Conservation (phyloP, 2,113 vertebrate species). For the Paratilapia polleni region DNA sequence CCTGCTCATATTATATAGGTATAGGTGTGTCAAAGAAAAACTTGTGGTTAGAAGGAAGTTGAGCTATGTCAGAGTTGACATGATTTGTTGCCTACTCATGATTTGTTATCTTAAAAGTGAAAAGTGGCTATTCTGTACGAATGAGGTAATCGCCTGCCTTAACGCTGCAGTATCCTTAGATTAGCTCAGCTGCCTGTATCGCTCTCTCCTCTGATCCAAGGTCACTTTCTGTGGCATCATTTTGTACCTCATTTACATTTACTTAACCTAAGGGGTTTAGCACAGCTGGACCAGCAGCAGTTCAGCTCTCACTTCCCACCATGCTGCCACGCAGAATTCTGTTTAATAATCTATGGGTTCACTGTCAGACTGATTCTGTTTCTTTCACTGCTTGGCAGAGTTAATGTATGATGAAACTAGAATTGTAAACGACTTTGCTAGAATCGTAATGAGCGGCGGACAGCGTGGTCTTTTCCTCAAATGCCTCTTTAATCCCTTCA, state of each 20-base stretch:
- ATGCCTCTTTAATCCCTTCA: slow-evolving; percentile 66
- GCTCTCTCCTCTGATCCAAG: slow-evolving; percentile 30
- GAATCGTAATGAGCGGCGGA: slow-evolving; percentile 52
- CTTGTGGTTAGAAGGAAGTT: background rate
- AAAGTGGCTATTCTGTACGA: background rate
- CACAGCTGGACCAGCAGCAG: slow-evolving; percentile 57
- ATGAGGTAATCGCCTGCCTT: slow-evolving; percentile 2
- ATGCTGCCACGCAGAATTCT: background rate
- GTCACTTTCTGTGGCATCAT: slow-evolving; percentile 45
- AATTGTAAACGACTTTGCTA: slow-evolving; percentile 52
- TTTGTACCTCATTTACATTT: slow-evolving; percentile 60
- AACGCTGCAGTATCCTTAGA: background rate
- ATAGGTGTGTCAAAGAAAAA: too few species aligned
- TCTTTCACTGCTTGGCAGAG: slow-evolving; percentile 13
- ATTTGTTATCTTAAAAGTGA: slow-evolving; percentile 3
- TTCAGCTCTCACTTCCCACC: background rate
- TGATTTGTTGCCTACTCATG: background rate
- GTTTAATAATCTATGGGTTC: slow-evolving; percentile 30
- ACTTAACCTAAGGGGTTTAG: slow-evolving; percentile 34
- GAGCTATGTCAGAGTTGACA: background rate
- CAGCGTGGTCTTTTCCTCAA: slow-evolving; percentile 61
- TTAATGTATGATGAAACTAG: slow-evolving; percentile 39
- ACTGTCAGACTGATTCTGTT: slow-evolving; percentile 17
- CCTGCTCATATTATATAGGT: background rate
- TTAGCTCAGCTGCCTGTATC: background rate